Percentiles rank a stretch among this genome's conserved stretches.
phyloP scores from a whole-genome alignment of 30 jellyfish, hydroid and myxozoan genomes.

The Pseudorhiza aurosa region DNA sequence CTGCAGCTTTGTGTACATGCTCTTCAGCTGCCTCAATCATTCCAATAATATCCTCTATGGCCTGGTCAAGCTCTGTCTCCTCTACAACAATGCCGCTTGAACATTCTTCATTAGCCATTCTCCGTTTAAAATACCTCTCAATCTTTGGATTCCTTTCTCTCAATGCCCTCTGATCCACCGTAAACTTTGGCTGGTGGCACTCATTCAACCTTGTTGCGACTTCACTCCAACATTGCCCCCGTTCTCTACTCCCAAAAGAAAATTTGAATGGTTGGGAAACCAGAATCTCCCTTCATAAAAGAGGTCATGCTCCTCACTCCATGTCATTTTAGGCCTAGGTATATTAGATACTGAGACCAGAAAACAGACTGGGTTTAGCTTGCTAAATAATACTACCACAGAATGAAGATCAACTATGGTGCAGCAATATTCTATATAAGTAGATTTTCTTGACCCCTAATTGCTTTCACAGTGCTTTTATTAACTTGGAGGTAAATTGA shows the following conservation, averaged over 20 bases:
- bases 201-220: slow-evolving; percentile 7
- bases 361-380: too few species aligned
- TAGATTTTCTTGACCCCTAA: slow-evolving; percentile 21
- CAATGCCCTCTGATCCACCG: slow-evolving; percentile 17
- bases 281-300: too few species aligned
- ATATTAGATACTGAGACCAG: too few species aligned
- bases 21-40: slow-evolving; percentile 9
- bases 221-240: too few species aligned
- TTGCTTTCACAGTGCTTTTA: slow-evolving; percentile 26
- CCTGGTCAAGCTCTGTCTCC: too few species aligned
- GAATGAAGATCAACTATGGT: too few species aligned
- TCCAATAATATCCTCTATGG: slow-evolving; percentile 2
- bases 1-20: not conserved
- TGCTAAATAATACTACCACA: too few species aligned
- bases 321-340: slow-evolving; percentile 28
- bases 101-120: too few species aligned
- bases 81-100: too few species aligned
- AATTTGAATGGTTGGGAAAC: too few species aligned
- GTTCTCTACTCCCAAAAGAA: slow-evolving; percentile 3
- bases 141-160: not conserved
- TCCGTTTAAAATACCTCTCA: not conserved
- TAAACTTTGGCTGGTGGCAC: not conserved
- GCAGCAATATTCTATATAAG: too few species aligned
- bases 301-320: too few species aligned
- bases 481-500: slow-evolving; percentile 23